These are phyloP conservation scores for Melieria picta DNA, from an alignment of 2,888 invertebrate genomes.

Conservation along the genomic window DNA sequence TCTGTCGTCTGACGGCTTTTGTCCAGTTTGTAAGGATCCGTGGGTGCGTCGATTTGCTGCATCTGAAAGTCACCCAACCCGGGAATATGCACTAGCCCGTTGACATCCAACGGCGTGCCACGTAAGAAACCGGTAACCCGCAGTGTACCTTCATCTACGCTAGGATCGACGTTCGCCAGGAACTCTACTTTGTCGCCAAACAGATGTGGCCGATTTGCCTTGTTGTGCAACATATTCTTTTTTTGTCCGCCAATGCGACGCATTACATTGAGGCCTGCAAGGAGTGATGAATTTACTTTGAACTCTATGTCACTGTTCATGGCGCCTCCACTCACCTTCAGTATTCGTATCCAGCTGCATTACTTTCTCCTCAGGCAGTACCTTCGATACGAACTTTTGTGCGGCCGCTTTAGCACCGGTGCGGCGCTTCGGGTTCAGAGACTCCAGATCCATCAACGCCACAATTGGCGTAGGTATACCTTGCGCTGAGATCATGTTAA, in stretches of 20 bases:
- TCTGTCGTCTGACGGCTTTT: constrained; percentile 58
- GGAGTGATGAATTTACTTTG: too few species aligned
- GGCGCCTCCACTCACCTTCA: constrained; percentile 68
- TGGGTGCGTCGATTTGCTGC: constrained; percentile 77
- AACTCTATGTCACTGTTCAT: too few species aligned
- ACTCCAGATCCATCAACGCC: constrained; percentile 79
- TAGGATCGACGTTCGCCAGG: constrained; percentile 66
- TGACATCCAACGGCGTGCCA: constrained; percentile 85
- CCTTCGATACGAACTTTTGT: constrained; percentile 71
- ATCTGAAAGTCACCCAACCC: constrained; percentile 96
- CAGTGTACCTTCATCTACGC: constrained; percentile 70
- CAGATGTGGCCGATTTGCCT: constrained; percentile 85
- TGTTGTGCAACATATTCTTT: constrained; percentile 76
- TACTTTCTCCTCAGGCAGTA: constrained; percentile 85
- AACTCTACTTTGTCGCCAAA: constrained; percentile 84
- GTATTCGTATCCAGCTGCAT: constrained; percentile 78
- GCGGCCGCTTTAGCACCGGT: constrained; percentile 66
- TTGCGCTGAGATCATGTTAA: constrained; percentile 84
- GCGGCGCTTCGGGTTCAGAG: constrained; percentile 77
- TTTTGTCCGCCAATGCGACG: constrained; percentile 84
- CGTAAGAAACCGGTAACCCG: constrained; percentile 89
- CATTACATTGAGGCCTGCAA: constrained; percentile 72
- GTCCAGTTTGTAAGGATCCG: constrained; percentile 76
- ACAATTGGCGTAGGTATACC: constrained; percentile 81
- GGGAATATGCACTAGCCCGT: constrained; percentile 88